These are phyloP conservation scores for Entelurus aequoreus DNA, from an alignment of 2,113 vertebrate genomes.

Conservation along the genomic window DNA sequence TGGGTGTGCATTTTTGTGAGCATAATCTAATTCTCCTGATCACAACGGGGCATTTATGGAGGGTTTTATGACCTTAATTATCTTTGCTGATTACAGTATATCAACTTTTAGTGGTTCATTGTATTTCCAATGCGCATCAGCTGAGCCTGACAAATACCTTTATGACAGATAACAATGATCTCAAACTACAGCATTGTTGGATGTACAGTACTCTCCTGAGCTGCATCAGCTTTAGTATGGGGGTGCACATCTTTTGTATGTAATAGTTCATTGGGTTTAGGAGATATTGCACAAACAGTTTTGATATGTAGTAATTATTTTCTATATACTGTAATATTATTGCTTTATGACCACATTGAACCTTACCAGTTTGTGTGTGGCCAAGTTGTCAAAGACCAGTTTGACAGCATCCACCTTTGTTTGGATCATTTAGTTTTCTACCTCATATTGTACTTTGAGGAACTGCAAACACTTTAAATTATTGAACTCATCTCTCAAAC, in stretches of 20 bases:
- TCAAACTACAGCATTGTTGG: constrained; percentile 40
- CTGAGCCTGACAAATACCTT: constrained; percentile 55
- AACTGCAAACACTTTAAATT: no score
- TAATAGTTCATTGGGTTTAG: constrained; percentile 18
- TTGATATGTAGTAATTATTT: constrained; percentile 3
- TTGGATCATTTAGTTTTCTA: no score
- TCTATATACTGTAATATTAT: not conserved
- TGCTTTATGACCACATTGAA: no score
- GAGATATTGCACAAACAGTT: constrained; percentile 18
- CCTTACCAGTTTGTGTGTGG: no score
- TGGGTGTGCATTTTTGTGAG: constrained; percentile 73
- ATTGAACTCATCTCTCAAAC: no score
- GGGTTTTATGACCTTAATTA: constrained; percentile 78
- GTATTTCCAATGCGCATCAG: constrained; percentile 61
- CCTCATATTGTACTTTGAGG: no score
- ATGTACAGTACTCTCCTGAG: constrained; percentile 4
- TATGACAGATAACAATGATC: constrained; percentile 47
- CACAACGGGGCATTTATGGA: constrained; percentile 74
- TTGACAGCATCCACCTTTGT: no score
- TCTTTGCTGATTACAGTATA: constrained; percentile 74
- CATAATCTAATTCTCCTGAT: constrained; percentile 69
- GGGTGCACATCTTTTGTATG: not conserved
- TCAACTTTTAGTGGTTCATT: constrained; percentile 71
- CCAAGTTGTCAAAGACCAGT: no score
- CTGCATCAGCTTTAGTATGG: no score